These are phyloP conservation scores for Chrysina gloriosa DNA, from an alignment of 2,888 invertebrate species.

Conservation along the genomic window DNA sequence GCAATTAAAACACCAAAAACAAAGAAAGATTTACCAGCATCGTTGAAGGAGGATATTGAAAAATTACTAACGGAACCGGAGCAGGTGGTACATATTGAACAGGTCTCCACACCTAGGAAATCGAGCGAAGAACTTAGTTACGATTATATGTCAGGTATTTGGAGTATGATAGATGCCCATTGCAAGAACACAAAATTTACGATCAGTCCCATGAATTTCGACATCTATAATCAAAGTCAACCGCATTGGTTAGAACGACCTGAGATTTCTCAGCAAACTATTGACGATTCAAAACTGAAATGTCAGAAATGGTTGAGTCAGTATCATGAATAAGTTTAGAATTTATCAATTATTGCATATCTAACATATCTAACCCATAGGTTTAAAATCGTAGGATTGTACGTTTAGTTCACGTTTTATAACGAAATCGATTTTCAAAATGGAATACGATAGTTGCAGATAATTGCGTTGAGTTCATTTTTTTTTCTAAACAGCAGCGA, in stretches of 20 bases:
- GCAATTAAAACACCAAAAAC: constrained; percentile 36
- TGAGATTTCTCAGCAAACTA: constrained; percentile 50
- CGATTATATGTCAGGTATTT: constrained; percentile 53
- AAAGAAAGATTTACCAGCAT: constrained; percentile 35
- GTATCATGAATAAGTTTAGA: constrained; percentile 35
- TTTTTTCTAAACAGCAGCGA: too few species aligned
- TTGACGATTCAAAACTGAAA: constrained; percentile 56
- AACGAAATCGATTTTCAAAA: too few species aligned
- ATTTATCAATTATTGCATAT: too few species aligned
- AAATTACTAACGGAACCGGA: constrained; percentile 38
- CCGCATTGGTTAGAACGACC: constrained; percentile 55
- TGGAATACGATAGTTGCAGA: too few species aligned
- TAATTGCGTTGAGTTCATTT: too few species aligned
- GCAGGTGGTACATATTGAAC: not conserved
- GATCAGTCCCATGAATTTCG: constrained; percentile 53
- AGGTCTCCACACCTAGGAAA: not conserved
- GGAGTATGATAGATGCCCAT: constrained; percentile 54
- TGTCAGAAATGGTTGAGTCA: constrained; percentile 57
- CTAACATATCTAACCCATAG: constrained; percentile 2
- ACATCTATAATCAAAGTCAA: constrained; percentile 50
- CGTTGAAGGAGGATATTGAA: constrained; percentile 34
- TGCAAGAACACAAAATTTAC: constrained; percentile 48
- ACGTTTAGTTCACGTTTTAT: too few species aligned
- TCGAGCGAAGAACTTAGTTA: constrained; percentile 44
- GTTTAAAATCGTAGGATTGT: too few species aligned